Evolutionary conservation across 2,888 invertebrate genomes (phyloP).

Genomic region (Drosophila mayaguana): DNA sequence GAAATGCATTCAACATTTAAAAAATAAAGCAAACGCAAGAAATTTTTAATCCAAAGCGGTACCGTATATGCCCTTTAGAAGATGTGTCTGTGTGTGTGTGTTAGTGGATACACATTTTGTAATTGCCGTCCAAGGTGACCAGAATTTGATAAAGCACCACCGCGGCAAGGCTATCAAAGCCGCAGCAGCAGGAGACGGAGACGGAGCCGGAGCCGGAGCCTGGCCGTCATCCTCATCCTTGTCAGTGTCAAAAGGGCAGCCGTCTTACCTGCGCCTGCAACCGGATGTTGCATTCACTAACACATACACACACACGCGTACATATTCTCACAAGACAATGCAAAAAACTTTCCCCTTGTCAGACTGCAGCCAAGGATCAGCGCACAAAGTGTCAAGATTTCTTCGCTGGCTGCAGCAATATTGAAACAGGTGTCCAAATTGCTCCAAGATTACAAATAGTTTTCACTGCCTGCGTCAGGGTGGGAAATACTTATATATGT

Average conservation of each 20-base stretch:
- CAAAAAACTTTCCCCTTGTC: slow-evolving; percentile 47
- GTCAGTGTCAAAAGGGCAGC: slow-evolving; percentile 42
- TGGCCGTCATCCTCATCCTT: slow-evolving; percentile 34
- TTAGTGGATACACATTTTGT: slow-evolving; percentile 70
- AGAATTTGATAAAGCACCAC: slow-evolving; percentile 75
- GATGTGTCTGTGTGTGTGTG: slow-evolving; percentile 19
- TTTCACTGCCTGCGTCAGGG: slow-evolving; percentile 35
- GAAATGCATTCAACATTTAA: slow-evolving; percentile 70
- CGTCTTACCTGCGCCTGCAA: slow-evolving; percentile 49
- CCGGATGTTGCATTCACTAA: slow-evolving; percentile 53
- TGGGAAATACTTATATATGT: background rate
- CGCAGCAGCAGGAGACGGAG: background rate
- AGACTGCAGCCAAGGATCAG: slow-evolving; percentile 51
- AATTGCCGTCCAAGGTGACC: slow-evolving; percentile 79
- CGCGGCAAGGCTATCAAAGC: slow-evolving; percentile 69
- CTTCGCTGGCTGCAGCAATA: slow-evolving; percentile 65
- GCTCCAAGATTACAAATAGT: slow-evolving; percentile 61
- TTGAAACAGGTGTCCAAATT: slow-evolving; percentile 78
- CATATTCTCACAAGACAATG: slow-evolving; percentile 41
- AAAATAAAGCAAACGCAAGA: slow-evolving; percentile 54
- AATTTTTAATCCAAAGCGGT: slow-evolving; percentile 77
- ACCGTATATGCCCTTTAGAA: slow-evolving; percentile 53
- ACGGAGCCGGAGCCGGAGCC: background rate
- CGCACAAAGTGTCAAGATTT: slow-evolving; percentile 59
- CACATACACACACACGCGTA: slow-evolving; percentile 24